Conservation (phyloP, 2,888 invertebrate genomes). For the Lamproptera curius region DNA sequence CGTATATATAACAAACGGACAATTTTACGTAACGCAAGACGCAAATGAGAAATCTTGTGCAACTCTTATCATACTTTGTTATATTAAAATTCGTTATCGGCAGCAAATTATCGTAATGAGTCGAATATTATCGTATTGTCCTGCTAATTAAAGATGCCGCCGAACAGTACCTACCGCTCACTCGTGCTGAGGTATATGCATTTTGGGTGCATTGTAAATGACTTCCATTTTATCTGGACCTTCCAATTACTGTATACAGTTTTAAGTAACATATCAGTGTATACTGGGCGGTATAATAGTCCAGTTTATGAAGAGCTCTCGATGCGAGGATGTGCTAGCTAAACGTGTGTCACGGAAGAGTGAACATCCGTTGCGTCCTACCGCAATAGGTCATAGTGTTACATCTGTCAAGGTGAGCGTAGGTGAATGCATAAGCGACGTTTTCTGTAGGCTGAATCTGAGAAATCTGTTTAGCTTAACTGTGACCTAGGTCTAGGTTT, state of each 20-base stretch:
- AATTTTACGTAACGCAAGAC: too few relatives aligned
- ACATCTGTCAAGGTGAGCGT: slow-evolving; percentile 31
- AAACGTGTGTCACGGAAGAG: slow-evolving; percentile 20
- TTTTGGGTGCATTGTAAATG: slow-evolving; percentile 29
- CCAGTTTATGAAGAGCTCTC: slow-evolving; percentile 22
- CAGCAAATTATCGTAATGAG: slow-evolving; percentile 4
- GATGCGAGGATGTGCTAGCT: slow-evolving; percentile 3
- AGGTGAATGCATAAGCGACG: slow-evolving; percentile 29
- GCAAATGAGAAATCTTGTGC: background rate
- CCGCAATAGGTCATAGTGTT: slow-evolving; percentile 42
- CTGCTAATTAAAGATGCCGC: slow-evolving; percentile 22
- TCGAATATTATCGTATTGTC: slow-evolving; percentile 13
- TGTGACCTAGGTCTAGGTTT: too few relatives aligned
- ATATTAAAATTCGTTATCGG: background rate
- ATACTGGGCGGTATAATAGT: slow-evolving; percentile 7
- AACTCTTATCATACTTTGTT: slow-evolving; percentile 1
- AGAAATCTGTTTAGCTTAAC: too few relatives aligned
- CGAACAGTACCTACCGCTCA: background rate
- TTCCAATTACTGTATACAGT: slow-evolving; percentile 1
- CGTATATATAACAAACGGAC: background rate
- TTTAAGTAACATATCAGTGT: background rate
- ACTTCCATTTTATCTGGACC: slow-evolving; percentile 8
- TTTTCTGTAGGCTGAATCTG: too few relatives aligned
- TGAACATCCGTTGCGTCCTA: slow-evolving; percentile 36
- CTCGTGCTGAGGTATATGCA: slow-evolving; percentile 25